Evolutionary conservation across 2,113 vertebrate genomes (phyloP).

Genomic region (Nycticebus coucang): DNA sequence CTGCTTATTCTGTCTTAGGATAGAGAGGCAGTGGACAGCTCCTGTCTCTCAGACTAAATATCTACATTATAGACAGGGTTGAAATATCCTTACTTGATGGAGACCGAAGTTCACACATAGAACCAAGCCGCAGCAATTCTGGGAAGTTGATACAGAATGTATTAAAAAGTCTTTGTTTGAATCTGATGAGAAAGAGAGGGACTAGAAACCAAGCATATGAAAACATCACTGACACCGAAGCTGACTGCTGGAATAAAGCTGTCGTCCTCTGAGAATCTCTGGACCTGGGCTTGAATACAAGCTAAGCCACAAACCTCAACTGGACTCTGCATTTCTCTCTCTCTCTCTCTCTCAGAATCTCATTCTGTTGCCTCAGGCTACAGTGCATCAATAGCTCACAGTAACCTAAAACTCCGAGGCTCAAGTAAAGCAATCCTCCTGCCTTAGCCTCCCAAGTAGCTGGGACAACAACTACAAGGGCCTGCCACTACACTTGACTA

Average conservation of each 20-base stretch:
- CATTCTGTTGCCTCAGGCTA: no score
- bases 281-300: neutral
- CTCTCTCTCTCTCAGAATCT: no score
- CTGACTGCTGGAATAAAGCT: neutral
- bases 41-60: neutral
- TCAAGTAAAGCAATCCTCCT: no score
- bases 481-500: no score
- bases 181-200: neutral
- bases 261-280: neutral
- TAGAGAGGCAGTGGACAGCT: neutral
- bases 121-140: conserved; percentile 12
- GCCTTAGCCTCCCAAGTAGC: no score
- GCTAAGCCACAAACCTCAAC: neutral
- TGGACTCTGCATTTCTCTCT: neutral
- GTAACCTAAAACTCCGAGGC: no score
- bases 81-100: conserved; percentile 12
- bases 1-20: neutral
- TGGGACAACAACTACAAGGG: no score
- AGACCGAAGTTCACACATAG: conserved; percentile 44
- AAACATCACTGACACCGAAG: neutral
- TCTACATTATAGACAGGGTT: neutral
- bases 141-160: conserved; percentile 35
- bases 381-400: no score
- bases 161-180: neutral
- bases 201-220: neutral